Evolutionary conservation across 2,888 invertebrate species (phyloP), one percentile per base, ranked within the genome.

Genomic region (Steinernema scapterisci): DNA sequence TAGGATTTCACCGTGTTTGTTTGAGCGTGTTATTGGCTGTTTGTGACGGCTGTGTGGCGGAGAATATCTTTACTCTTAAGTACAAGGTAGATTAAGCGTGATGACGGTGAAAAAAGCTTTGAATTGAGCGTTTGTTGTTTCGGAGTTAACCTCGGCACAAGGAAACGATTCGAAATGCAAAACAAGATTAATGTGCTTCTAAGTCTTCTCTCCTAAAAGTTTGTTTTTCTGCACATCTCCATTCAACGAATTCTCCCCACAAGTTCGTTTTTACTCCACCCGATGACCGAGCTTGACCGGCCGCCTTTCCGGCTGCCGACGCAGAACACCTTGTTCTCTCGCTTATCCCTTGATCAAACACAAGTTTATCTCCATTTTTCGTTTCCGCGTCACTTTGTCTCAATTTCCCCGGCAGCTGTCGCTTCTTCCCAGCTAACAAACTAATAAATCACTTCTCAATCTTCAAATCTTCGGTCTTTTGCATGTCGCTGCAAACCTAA

Each of bases 271-370:
- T 9, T 38, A 38, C 38, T 38, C 38, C 38, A 6, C 38, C 31
- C 63, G 11, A 16, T 27, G 63, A 52, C 52, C 21, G 21, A 6
- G 19, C 54, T 31, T 63, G 31, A 38, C 38, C 38, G 38, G 38
- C 38, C 5, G 38, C 38, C 38, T 38, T 38, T 38, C 38, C 38
- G 38, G 38, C 38, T 38, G 38, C 38, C n/a, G n/a, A n/a, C 45
- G 48, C 2, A 16, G 19, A 31, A 63, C 63, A 63, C 63, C 63
- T 63, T 31, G 63, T 63, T 63, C 21, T 31, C 63, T 9, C 63
- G 13, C 63, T 63, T 27, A 63, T 63, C 63, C 38, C 63, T 63
- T 63, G 27, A 63, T 63, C 63, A 63, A 63, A 63, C 63, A 63
- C 48, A 31, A 25, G 63, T 31, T 63, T 63, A 25, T 63, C 63